Evolutionary conservation across 1,140 invertebrate genomes (phyloP).

Genomic region (Kradibia gibbosae): DNA sequence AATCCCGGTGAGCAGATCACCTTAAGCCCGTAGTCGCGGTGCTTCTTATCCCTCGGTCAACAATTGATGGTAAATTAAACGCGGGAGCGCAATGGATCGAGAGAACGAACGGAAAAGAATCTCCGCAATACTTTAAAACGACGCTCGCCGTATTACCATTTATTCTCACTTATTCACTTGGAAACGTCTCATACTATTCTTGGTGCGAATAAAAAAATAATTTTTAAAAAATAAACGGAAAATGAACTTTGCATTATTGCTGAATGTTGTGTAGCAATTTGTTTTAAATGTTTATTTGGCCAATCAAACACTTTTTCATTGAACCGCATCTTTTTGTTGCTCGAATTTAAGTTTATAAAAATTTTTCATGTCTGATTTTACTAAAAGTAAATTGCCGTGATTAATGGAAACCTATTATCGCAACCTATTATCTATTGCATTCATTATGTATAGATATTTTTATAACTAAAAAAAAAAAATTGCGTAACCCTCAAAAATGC

Average conservation of each 20-base stretch:
- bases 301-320: neutral
- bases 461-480: too few relatives aligned
- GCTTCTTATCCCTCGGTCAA: neutral
- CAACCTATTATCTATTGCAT: neutral
- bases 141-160: neutral
- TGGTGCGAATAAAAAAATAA: neutral
- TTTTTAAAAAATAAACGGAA: neutral
- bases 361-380: neutral
- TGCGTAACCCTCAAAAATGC: too few relatives aligned
- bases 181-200: neutral
- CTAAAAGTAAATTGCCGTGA: neutral
- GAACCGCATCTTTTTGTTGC: neutral
- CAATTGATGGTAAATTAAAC: too few relatives aligned
- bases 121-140: neutral
- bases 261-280: neutral
- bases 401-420: neutral
- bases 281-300: conserved; percentile 2
- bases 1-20: too few relatives aligned
- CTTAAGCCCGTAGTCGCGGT: neutral
- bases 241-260: neutral
- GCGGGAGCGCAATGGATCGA: too few relatives aligned
- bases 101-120: neutral
- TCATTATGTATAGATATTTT: neutral
- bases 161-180: neutral
- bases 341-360: neutral